Evolutionary conservation across 2,888 invertebrate species (phyloP), one percentile per base, ranked within the genome.

Genomic region (Drosophila stalkeri): DNA sequence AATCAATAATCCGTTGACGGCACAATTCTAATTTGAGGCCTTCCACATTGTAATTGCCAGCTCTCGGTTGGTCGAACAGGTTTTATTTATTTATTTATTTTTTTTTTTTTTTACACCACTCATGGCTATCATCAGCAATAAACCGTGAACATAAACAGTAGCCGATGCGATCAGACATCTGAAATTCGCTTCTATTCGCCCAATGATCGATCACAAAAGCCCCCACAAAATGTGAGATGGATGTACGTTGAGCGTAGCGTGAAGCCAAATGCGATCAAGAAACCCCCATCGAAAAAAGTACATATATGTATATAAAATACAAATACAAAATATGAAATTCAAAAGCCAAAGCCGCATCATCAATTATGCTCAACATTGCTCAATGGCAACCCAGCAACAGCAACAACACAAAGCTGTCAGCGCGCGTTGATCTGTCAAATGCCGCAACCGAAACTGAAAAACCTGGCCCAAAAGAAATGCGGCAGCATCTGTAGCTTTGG

Each of bases 371-470:
- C 77, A 81, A 77, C 77, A 79, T 78, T 89, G 79, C 81, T 85
- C 78, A 87, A 82, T 75, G 79, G 77, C 76, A 82, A 61, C 55
- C 59, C 59, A 54, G 47, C 60, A 73, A 65, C 74, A 80, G 44
- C 46, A 65, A 61, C 27, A 49, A 64, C 59, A 74, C 72, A 80
- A 86, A 89, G 89, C 90, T 90, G 90, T 89, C 90, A 90, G 87
- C 90, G 81, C 82, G 74, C 82, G 88, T 80, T 87, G 84, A 89
- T 83, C 89, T 88, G 90, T 90, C 90, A 90, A 89, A 89, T 77
- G 81, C 76, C 66, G 84, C 82, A 83, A 72, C 83, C 79, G 81
- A 85, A 77, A 59, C 74, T 51, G 75, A 67, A 65, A 57, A 57
- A 35, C 57, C 57, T 57, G 70, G 61, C 57, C 57, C 54, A 51